Percentiles rank a stretch among this genome's conserved stretches.
Evolutionary conservation across 1,140 invertebrate species (phyloP).

Genomic region (Brachystomella parvula): DNA sequence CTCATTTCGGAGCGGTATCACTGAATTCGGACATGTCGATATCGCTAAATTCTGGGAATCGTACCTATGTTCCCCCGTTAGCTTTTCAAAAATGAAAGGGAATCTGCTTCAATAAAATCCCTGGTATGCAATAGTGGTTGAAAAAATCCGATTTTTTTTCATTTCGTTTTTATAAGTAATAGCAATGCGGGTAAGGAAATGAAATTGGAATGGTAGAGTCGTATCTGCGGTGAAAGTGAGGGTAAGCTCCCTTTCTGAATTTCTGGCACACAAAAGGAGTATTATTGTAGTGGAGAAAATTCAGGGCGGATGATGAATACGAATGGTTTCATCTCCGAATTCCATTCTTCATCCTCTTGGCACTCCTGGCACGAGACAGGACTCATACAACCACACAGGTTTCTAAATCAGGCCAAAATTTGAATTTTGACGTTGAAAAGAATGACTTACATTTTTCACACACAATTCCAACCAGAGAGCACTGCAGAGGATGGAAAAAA

Average conservation of each 20-base stretch:
- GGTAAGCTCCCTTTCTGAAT: neutral
- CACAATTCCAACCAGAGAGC: neutral
- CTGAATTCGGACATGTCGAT: too few relatives aligned
- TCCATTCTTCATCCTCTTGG: neutral
- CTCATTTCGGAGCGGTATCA: too few relatives aligned
- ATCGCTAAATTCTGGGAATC: too few relatives aligned
- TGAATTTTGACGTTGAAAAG: neutral
- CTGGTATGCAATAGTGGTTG: too few relatives aligned
- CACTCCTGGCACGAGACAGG: neutral
- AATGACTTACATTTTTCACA: neutral
- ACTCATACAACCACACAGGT: neutral
- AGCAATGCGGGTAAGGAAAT: neutral
- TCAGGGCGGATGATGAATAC: conserved; percentile 4
- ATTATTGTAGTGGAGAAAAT: neutral
- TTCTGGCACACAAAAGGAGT: conserved; percentile 8
- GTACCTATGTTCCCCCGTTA: too few relatives aligned
- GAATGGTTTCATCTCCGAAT: conserved; percentile 8
- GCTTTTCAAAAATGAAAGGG: too few relatives aligned
- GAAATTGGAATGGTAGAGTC: neutral
- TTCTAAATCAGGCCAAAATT: neutral
- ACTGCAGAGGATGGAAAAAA: neutral
- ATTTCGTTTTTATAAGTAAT: neutral
- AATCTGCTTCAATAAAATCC: too few relatives aligned
- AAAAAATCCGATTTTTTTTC: neutral
- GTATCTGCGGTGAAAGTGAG: too few relatives aligned